Percentiles rank a stretch among this genome's conserved stretches.
Evolutionary conservation across 2,888 invertebrate species (phyloP).

Genomic region (Pollenia griseotomentosa): DNA sequence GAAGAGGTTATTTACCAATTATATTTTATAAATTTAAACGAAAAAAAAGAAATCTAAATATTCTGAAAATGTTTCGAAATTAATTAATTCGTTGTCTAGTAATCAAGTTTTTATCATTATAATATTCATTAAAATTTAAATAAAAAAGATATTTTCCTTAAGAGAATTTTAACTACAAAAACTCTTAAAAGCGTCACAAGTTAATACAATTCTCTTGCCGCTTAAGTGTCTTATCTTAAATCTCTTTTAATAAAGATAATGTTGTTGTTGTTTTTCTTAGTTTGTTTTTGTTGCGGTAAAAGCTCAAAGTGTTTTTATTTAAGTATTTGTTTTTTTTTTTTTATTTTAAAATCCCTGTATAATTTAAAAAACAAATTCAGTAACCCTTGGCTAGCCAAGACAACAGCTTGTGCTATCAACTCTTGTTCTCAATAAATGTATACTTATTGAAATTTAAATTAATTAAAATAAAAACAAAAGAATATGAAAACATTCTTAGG

Average conservation of each 20-base stretch:
- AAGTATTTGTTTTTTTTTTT: slow-evolving; percentile 2
- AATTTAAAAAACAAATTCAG: slow-evolving; percentile 62
- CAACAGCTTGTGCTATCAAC: slow-evolving; percentile 49
- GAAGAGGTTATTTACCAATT: slow-evolving; percentile 56
- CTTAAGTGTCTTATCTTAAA: not conserved
- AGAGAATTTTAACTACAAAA: not conserved
- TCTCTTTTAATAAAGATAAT: not conserved
- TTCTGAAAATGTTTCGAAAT: slow-evolving; percentile 70
- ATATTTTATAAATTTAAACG: slow-evolving; percentile 9
- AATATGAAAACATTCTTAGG: not conserved
- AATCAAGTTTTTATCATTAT: not conserved
- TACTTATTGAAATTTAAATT: not conserved
- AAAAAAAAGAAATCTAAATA: slow-evolving; percentile 64
- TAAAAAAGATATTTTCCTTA: slow-evolving; percentile 16
- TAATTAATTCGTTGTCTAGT: slow-evolving; percentile 64
- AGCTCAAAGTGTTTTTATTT: slow-evolving; percentile 62
- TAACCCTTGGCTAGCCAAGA: slow-evolving; percentile 56
- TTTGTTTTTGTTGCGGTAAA: slow-evolving; percentile 47
- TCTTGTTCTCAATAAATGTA: slow-evolving; percentile 50
- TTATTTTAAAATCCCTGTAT: slow-evolving; percentile 69
- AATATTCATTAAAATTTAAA: not conserved
- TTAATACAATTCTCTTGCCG: not conserved
- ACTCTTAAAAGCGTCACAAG: not conserved
- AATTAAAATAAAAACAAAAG: not conserved
- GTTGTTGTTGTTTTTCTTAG: slow-evolving; percentile 7